Conservation (phyloP, 2,888 invertebrate species). For the Girardia tigrina region DNA sequence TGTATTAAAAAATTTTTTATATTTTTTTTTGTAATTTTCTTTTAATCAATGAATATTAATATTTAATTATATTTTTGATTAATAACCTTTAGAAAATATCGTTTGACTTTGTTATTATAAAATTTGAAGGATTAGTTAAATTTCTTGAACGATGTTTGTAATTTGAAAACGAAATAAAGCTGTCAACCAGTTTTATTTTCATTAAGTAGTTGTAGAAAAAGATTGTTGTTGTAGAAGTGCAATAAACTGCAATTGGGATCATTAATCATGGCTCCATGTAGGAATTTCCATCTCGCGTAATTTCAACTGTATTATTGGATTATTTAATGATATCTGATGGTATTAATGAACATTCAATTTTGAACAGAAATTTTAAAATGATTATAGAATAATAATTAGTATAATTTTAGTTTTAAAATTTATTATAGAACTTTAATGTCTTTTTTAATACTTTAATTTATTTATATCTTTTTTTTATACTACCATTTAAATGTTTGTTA, state of each 20-base stretch:
- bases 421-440: neutral
- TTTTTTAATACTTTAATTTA: too few relatives aligned
- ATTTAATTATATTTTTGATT: slow-evolving; percentile 13
- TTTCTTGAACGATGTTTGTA: neutral
- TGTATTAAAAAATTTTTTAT: too few relatives aligned
- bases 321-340: slow-evolving; percentile 23
- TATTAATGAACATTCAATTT: neutral
- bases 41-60: slow-evolving; percentile 1
- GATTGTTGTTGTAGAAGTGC: slow-evolving; percentile 12
- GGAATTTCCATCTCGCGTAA: slow-evolving; percentile 20
- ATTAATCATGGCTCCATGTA: slow-evolving; percentile 20
- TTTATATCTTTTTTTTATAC: too few relatives aligned
- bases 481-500: too few relatives aligned
- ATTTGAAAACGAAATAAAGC: slow-evolving; percentile 17
- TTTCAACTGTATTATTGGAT: slow-evolving; percentile 23
- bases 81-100: slow-evolving; percentile 13
- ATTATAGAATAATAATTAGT: neutral
- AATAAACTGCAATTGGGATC: slow-evolving; percentile 21
- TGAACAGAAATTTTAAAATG: neutral
- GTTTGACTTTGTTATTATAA: slow-evolving; percentile 17
- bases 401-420: neutral
- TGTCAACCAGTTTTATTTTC: slow-evolving; percentile 6
- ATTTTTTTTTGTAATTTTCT: slow-evolving; percentile 16
- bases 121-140: neutral
- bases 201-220: slow-evolving; percentile 11